Base-by-base conservation (phyloP, 2,888 invertebrate genomes). In the Agonum fuliginosum region DNA sequence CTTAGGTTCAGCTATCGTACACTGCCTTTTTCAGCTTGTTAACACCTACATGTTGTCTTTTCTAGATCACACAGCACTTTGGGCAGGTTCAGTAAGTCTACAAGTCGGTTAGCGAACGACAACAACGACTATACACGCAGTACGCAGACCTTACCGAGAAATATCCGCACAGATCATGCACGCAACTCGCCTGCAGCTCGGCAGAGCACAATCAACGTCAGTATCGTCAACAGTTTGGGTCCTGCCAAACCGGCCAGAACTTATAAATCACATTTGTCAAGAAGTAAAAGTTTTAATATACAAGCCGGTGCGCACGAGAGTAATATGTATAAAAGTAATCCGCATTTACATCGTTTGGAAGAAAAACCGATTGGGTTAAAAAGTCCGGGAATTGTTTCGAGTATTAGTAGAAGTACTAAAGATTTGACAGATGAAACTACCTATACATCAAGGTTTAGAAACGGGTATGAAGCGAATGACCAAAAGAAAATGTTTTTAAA, bases 231-330 rank as follows among this genome's bases (percentile, higher is more conserved):
- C 82, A 87, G 87, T 1, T 87, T 88, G 27, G 93, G 92, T 3
- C 94, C 94, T 0, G 91, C 91, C 0, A 95, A 95, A 84, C 95
- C 95, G 5, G 94, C 94, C 30, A 89, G 95, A 81, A 92, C 94
- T 46, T 94, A 94, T 87, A 93, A 93, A 84, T 91, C 93, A 19
- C 88, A 88, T 72, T 87, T 95, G 46, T 91, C 93, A 79, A 89
- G 95, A 78, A 95, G 95, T 87, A 94, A 95, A 87, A 95, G 95
- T 86, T 94, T 95, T 88, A 95, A 94, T 89, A 93, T 94, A 81
- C 93, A 95, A 83, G 93, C 91, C 58, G 89, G 88, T 6, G 82
- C 79, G 0, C 62, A 69, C 3, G 82, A 83, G 0, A 78, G 79
- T n/a, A 70, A 89, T 76, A 91, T 93, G 86, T 93, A 94, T 86